Conservation (phyloP, 2,888 invertebrate species). For the Bellardia pandia region DNA sequence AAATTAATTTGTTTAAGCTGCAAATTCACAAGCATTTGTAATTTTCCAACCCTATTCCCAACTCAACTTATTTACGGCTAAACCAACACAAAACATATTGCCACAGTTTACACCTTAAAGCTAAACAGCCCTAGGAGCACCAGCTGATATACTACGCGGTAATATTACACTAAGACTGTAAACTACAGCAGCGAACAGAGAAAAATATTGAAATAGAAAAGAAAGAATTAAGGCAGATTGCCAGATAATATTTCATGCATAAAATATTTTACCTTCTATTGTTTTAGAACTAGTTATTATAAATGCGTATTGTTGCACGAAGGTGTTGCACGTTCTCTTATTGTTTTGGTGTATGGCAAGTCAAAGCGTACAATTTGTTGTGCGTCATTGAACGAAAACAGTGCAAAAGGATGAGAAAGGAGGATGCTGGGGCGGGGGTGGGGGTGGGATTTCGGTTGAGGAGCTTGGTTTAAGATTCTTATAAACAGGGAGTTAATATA, state of each 20-base stretch:
- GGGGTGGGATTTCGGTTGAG: not conserved
- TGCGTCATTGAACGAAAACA: slow-evolving; percentile 18
- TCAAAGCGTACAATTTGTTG: slow-evolving; percentile 23
- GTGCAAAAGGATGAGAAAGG: not conserved
- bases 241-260: slow-evolving; percentile 13
- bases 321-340: not conserved
- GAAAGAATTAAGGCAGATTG: not conserved
- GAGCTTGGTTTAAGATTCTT: not conserved
- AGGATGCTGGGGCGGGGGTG: not conserved
- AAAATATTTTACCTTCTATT: slow-evolving; percentile 32
- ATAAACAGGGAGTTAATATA: no score
- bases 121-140: not conserved
- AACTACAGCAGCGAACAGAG: not conserved
- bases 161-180: not conserved
- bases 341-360: not conserved
- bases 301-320: no score
- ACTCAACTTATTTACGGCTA: slow-evolving; percentile 10
- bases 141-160: not conserved
- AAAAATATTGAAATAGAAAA: slow-evolving; percentile 10
- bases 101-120: slow-evolving; percentile 7
- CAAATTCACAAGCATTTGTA: slow-evolving; percentile 1
- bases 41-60: slow-evolving; percentile 11
- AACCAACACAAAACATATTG: not conserved
- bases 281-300: slow-evolving; percentile 15
- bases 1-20: slow-evolving; percentile 29